Evolutionary conservation across 2,888 invertebrate genomes (phyloP).

Genomic region (Homarus gammarus): DNA sequence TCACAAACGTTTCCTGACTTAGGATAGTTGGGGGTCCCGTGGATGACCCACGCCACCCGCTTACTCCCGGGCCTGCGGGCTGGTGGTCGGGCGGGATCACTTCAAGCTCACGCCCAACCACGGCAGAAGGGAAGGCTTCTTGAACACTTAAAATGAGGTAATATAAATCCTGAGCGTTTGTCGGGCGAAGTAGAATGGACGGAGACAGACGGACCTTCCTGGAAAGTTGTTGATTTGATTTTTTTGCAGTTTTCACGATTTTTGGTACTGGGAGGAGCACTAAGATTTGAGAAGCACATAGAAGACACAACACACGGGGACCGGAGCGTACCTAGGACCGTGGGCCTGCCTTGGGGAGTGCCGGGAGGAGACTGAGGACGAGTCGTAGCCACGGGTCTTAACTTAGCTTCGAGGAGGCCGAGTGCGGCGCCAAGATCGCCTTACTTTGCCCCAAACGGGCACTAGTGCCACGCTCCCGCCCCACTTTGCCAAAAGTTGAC

Average conservation of each 20-base stretch:
- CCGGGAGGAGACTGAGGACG: constrained; percentile 74
- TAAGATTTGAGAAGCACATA: neutral
- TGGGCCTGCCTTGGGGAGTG: constrained; percentile 71
- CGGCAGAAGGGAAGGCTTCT: neutral
- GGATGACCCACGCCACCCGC: neutral
- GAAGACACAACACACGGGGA: constrained; percentile 21
- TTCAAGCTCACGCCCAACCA: neutral
- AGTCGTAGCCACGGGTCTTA: constrained; percentile 44
- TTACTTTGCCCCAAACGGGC: constrained; percentile 76
- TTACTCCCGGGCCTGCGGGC: neutral
- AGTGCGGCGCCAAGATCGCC: constrained; percentile 71
- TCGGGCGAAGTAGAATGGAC: neutral
- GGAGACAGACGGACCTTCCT: neutral
- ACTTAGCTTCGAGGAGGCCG: constrained; percentile 69
- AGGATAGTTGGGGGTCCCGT: neutral
- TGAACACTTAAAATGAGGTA: neutral
- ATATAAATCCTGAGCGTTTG: constrained; percentile 6
- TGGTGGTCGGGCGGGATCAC: neutral
- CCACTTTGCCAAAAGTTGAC: constrained; percentile 24
- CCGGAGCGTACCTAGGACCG: constrained; percentile 65
- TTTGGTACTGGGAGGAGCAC: neutral
- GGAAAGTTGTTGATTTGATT: no score
- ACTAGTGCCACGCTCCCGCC: constrained; percentile 55
- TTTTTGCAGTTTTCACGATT: no score
- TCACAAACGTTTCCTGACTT: neutral